These are phyloP conservation scores for Tipula lateralis DNA, from an alignment of 2,888 invertebrate genomes.

Conservation along the genomic window DNA sequence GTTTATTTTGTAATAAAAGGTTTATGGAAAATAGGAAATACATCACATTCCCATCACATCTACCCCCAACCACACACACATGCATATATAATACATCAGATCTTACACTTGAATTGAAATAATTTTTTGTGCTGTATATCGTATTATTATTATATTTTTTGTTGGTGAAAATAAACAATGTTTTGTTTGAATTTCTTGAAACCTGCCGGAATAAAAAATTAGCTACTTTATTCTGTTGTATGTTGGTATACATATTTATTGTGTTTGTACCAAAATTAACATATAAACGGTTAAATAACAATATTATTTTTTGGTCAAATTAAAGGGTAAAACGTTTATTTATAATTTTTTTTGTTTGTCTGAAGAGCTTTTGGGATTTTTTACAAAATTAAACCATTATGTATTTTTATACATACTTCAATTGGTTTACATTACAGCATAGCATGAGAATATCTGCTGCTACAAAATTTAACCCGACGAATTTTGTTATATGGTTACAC, in stretches of 20 bases:
- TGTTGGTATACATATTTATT: not conserved
- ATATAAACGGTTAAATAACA: not conserved
- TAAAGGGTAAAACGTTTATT: not conserved
- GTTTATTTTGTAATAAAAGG: not conserved
- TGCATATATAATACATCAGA: not conserved
- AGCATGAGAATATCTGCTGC: too few relatives aligned
- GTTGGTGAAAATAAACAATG: not conserved
- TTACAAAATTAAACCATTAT: not conserved
- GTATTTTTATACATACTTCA: not conserved
- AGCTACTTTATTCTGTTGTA: not conserved
- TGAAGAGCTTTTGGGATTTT: not conserved
- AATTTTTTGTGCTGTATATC: not conserved
- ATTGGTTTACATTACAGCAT: not conserved
- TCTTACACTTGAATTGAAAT: not conserved
- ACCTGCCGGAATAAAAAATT: conserved; percentile 2
- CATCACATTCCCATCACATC: not conserved
- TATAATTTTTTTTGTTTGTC: not conserved
- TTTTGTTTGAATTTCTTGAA: not conserved
- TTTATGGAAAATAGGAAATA: conserved; percentile 1
- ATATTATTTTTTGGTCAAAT: not conserved
- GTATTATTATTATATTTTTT: not conserved
- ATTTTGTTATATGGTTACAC: too few relatives aligned
- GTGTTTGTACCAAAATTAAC: not conserved
- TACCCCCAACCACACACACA: not conserved
- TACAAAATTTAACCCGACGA: too few relatives aligned